Base-by-base conservation (phyloP, 2,797 vertebrate genomes). In the Hemibagrus guttatus region DNA sequence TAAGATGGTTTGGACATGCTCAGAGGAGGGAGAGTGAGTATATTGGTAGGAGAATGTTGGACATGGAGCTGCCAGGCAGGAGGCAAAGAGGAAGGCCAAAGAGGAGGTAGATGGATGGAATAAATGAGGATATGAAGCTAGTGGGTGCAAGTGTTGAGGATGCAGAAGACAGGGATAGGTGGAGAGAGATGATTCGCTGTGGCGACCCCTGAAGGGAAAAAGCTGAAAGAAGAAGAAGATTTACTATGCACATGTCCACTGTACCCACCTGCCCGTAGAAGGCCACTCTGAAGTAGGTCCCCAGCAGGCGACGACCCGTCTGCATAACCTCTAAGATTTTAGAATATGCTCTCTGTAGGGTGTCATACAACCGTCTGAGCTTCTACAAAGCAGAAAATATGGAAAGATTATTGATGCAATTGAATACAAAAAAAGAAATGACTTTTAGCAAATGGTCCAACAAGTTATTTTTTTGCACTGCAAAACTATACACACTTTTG, bases 291-390 rank as follows among this genome's bases (percentile, higher is more conserved):
- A 99, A 99, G 93, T 96, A 99, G 0, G 97, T 99, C 81, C 98
- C 98, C 14, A 99, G 95, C 86, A 99, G 95, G 88, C 98, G 95
- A 88, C 97, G 97, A 78, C 97, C 96, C 0, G 97, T 95, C 54
- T 96, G 97, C 92, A 98, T 98, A 89, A 99, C 98, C 89, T 99
- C 98, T 92, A 98, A 82, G 84, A 99, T 97, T 93, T 99, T 99
- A 31, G 97, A 97, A 91, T 99, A 99, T 9, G 98, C 98, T 86
- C 97, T 95, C 21, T 99, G 97, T 86, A 99, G 96, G 0, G 97
- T 99, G 92, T 97, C 96, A 84, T 99, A 99, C 75, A 99, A 93
- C 49, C 97, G 96, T 80, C 97, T 98, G 2, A 99, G 96, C 95
- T 99, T 99, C 98, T 99, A 92, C 71, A 94, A 85, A 78, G 66